Conservation (phyloP, 2,888 invertebrate genomes). For the Cheilosia pagana region DNA sequence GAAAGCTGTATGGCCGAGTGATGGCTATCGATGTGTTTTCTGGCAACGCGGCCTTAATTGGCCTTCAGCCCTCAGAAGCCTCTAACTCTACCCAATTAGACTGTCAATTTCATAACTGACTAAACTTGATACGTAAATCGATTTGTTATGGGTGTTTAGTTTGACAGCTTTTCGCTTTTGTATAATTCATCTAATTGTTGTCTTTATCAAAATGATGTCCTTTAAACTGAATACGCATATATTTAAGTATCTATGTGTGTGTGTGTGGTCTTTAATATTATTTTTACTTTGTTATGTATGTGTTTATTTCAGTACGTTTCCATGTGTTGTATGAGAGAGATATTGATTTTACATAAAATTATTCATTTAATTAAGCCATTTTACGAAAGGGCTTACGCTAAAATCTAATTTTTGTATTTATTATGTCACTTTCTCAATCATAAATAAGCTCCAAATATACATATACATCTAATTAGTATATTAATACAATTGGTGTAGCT, state of each 20-base stretch:
- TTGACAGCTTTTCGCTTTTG: not conserved
- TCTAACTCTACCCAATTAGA: too few relatives aligned
- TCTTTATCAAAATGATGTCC: slow-evolving; percentile 31
- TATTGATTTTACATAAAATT: slow-evolving; percentile 35
- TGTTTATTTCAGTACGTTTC: slow-evolving; percentile 58
- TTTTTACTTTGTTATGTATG: slow-evolving; percentile 31
- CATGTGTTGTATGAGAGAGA: slow-evolving; percentile 44
- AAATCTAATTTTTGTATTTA: slow-evolving; percentile 15
- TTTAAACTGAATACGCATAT: slow-evolving; percentile 23
- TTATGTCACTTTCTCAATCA: slow-evolving; percentile 13
- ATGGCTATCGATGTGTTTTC: too few relatives aligned
- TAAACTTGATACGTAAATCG: not conserved
- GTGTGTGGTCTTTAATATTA: not conserved
- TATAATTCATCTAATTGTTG: not conserved
- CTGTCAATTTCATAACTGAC: not conserved
- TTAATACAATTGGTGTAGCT: slow-evolving; percentile 67
- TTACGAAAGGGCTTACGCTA: slow-evolving; percentile 52
- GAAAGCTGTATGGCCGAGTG: too few relatives aligned
- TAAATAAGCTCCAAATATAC: slow-evolving; percentile 61
- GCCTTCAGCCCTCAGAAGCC: too few relatives aligned
- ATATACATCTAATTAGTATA: slow-evolving; percentile 58
- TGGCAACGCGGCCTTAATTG: too few relatives aligned
- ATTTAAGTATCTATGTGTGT: slow-evolving; percentile 9
- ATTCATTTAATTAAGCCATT: slow-evolving; percentile 39
- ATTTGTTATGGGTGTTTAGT: not conserved